These are phyloP conservation scores for Gallinago stenura DNA, from an alignment of 2,797 vertebrate species.

Conservation along the genomic window DNA sequence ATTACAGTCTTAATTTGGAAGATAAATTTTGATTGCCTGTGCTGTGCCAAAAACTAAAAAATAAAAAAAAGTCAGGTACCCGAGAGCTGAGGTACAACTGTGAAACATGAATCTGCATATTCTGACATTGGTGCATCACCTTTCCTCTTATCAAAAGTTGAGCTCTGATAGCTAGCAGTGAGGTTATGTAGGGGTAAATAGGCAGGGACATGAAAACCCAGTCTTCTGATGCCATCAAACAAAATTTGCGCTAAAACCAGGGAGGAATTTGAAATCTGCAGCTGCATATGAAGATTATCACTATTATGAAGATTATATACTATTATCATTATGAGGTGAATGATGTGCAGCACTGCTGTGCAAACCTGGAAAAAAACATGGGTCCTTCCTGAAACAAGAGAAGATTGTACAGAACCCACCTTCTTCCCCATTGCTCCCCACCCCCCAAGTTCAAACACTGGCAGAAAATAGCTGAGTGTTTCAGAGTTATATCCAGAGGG, in stretches of 20 bases:
- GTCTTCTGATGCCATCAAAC: slow-evolving; percentile 1
- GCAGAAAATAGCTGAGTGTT: neutral
- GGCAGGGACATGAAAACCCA: neutral
- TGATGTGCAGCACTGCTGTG: neutral
- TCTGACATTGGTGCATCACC: slow-evolving; percentile 27
- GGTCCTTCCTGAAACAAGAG: neutral
- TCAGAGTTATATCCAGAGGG: neutral
- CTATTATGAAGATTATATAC: neutral
- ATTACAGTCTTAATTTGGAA: slow-evolving; percentile 85
- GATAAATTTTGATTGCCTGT: slow-evolving; percentile 82
- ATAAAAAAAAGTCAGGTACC: slow-evolving; percentile 64
- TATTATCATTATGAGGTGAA: slow-evolving; percentile 11
- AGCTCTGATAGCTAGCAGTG: neutral
- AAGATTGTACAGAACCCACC: neutral
- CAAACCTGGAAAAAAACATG: neutral
- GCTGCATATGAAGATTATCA: slow-evolving; percentile 13
- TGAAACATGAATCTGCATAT: slow-evolving; percentile 51
- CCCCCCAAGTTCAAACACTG: neutral
- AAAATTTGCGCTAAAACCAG: neutral
- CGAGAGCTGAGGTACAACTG: slow-evolving; percentile 48
- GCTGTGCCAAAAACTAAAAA: slow-evolving; percentile 69
- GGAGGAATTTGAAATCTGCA: neutral
- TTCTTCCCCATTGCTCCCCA: neutral
- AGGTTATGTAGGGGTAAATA: neutral
- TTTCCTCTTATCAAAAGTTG: slow-evolving; percentile 15